Conservation (phyloP, 2,797 vertebrate species). For the Myotis daubentonii region DNA sequence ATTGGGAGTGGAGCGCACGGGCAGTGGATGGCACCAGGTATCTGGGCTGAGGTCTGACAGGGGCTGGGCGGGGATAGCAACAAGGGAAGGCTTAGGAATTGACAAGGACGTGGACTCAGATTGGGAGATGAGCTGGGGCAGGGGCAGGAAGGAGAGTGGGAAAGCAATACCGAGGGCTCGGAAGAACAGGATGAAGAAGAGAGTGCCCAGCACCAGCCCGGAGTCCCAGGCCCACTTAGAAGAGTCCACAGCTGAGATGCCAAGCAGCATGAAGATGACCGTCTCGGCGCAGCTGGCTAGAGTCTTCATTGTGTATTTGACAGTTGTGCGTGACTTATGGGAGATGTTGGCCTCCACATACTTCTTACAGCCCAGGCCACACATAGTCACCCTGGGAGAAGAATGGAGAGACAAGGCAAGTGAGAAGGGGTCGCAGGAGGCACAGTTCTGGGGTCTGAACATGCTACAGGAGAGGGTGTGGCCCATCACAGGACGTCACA, state of each 20-base stretch:
- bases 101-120: slow-evolving; percentile 33
- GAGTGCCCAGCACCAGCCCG: slow-evolving; percentile 93
- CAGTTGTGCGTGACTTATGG: slow-evolving; percentile 96
- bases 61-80: slow-evolving; percentile 53
- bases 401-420: background rate
- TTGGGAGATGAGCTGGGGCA: background rate
- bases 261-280: slow-evolving; percentile 98
- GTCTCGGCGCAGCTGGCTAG: slow-evolving; percentile 97
- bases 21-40: slow-evolving; percentile 32
- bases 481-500: background rate
- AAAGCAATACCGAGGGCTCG: slow-evolving; percentile 90
- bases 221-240: slow-evolving; percentile 98
- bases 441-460: background rate
- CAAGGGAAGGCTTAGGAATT: slow-evolving; percentile 16
- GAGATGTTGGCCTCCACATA: slow-evolving; percentile 98
- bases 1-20: slow-evolving; percentile 60
- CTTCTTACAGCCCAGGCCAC: slow-evolving; percentile 96
- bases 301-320: slow-evolving; percentile 98
- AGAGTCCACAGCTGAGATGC: slow-evolving; percentile 96
- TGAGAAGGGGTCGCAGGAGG: background rate
- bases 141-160: background rate
- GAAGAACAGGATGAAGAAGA: slow-evolving; percentile 96
- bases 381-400: slow-evolving; percentile 93
- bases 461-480: background rate
- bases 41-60: slow-evolving; percentile 44